phyloP scores from a whole-genome alignment of 1,140 invertebrate species.

The Diorhabda elongata region DNA sequence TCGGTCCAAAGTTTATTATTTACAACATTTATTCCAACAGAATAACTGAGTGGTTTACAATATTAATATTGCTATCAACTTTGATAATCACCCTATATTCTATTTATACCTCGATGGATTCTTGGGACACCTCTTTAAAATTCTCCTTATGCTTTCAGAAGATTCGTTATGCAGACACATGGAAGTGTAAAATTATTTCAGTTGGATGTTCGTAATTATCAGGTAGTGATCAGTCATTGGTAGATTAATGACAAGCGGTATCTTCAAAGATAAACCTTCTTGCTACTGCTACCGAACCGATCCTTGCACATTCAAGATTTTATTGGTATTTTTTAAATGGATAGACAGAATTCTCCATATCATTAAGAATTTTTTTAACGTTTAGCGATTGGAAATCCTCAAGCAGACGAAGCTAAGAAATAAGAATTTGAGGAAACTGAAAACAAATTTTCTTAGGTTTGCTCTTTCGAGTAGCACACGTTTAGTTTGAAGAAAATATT shows the following conservation, averaged over 20 bases:
- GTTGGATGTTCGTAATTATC: slow-evolving; percentile 16
- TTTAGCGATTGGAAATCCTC: too few relatives aligned
- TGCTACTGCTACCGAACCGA: slow-evolving; percentile 15
- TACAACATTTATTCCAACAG: too few relatives aligned
- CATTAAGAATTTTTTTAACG: too few relatives aligned
- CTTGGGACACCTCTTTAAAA: slow-evolving; percentile 17
- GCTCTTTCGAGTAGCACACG: too few relatives aligned
- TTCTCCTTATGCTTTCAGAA: slow-evolving; percentile 9
- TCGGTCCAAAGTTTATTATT: too few relatives aligned
- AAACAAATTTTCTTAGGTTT: too few relatives aligned
- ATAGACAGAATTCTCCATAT: neutral
- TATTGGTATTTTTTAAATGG: slow-evolving; percentile 15
- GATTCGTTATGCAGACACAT: slow-evolving; percentile 21
- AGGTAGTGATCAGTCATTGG: slow-evolving; percentile 18
- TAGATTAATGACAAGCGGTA: slow-evolving; percentile 17
- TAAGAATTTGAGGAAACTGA: too few relatives aligned
- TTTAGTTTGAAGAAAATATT: too few relatives aligned
- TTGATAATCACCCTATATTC: neutral
- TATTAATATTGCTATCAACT: too few relatives aligned
- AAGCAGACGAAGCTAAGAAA: too few relatives aligned
- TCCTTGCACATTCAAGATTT: slow-evolving; percentile 10
- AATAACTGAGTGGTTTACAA: too few relatives aligned
- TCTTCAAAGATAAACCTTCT: slow-evolving; percentile 9
- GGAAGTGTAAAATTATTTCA: slow-evolving; percentile 23
- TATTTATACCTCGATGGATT: slow-evolving; percentile 9